These are phyloP conservation scores for Pentamera pediparva DNA, from an alignment of 53 echinoderm and acorn worm species.

Conservation along the genomic window DNA sequence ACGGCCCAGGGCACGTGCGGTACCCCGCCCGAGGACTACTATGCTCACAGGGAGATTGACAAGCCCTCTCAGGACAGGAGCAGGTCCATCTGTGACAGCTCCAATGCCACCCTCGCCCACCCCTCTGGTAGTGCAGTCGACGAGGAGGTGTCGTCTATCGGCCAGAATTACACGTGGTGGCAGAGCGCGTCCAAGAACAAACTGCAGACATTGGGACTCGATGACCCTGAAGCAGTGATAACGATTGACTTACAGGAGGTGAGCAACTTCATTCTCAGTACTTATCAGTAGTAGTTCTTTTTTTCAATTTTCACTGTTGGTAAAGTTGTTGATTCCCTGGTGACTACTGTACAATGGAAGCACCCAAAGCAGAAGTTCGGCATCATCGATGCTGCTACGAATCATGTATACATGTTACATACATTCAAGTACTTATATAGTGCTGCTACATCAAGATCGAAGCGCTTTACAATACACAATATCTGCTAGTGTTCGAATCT, in stretches of 20 bases:
- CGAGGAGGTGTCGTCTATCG: conserved; percentile 36
- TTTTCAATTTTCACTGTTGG: no score
- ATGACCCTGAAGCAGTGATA: conserved; percentile 56
- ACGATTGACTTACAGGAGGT: conserved; percentile 80
- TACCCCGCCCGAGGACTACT: conserved; percentile 45
- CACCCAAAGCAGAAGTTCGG: no score
- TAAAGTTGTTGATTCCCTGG: no score
- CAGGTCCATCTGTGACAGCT: conserved; percentile 52
- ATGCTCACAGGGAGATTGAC: conserved; percentile 35
- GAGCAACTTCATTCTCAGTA: not conserved
- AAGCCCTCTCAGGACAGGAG: conserved; percentile 1
- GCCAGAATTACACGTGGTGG: conserved; percentile 84
- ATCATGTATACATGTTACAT: not conserved
- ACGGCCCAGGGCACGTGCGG: conserved; percentile 78
- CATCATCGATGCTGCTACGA: no score
- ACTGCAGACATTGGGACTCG: conserved; percentile 30
- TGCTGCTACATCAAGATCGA: no score
- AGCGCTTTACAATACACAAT: no score
- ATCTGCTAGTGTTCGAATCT: no score
- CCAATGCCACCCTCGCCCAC: conserved; percentile 46
- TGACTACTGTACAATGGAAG: no score
- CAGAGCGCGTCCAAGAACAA: conserved; percentile 80
- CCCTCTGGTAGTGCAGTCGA: conserved; percentile 80
- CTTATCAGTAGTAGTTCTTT: not conserved
- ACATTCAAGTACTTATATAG: no score